phyloP scores from a whole-genome alignment of 2,888 invertebrate genomes.

The Nymphalis c-album region DNA sequence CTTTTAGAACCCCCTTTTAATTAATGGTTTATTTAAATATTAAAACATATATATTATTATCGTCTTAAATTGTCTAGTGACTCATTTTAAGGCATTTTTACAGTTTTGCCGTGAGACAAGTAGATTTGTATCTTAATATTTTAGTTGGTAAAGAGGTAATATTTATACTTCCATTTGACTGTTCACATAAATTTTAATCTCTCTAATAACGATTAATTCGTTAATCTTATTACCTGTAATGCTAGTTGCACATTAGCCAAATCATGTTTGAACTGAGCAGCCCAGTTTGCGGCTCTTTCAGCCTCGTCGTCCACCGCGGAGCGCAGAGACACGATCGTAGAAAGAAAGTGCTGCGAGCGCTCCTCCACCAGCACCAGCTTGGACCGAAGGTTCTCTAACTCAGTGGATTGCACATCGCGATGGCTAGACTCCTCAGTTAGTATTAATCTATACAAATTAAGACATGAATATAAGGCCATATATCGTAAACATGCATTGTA shows the following conservation, averaged over 20 bases:
- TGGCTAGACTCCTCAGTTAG: constrained; percentile 64
- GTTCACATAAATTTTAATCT: background rate
- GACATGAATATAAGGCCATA: background rate
- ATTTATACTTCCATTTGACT: too few species aligned
- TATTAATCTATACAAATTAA: constrained; percentile 52
- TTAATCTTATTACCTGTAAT: constrained; percentile 61
- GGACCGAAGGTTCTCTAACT: constrained; percentile 67
- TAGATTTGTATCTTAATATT: too few species aligned
- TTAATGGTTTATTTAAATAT: background rate
- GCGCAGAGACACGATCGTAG: constrained; percentile 69
- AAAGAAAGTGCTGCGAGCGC: constrained; percentile 68
- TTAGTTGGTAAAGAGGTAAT: too few species aligned
- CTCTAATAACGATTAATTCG: background rate
- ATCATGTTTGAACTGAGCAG: constrained; percentile 79
- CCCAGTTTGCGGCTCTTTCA: constrained; percentile 70
- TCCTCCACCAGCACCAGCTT: constrained; percentile 72
- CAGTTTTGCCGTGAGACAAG: too few species aligned
- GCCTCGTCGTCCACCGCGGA: constrained; percentile 78
- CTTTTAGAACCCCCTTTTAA: background rate
- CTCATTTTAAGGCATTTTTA: too few species aligned
- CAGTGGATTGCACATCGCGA: constrained; percentile 65
- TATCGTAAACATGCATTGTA: background rate
- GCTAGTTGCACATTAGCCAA: constrained; percentile 74
- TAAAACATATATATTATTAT: too few species aligned
- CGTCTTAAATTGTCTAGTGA: too few species aligned